Evolutionary conservation across 2,797 vertebrate genomes (phyloP).

Genomic region (Aplochiton taeniatus): DNA sequence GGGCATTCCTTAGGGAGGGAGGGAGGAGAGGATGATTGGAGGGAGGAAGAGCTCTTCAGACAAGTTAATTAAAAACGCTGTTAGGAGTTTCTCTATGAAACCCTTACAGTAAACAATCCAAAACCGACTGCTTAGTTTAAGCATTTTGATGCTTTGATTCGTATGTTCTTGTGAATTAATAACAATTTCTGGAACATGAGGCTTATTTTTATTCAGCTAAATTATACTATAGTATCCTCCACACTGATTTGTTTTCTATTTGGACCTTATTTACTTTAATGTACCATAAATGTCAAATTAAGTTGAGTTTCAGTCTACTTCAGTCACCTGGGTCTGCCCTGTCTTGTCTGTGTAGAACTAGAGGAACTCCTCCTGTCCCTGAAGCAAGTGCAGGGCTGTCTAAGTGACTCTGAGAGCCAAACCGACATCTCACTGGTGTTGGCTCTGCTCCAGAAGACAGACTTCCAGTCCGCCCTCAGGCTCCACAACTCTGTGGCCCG

Average conservation of each 20-base stretch:
- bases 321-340: conserved; percentile 18
- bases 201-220: too few relatives aligned
- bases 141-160: too few relatives aligned
- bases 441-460: conserved; percentile 90
- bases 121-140: too few relatives aligned
- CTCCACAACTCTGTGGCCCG: conserved; percentile 93
- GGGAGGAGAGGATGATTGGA: conserved; percentile 3
- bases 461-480: conserved; percentile 95
- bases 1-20: conserved; percentile 60
- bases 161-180: too few relatives aligned
- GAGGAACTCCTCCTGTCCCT: conserved; percentile 93
- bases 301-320: conserved; percentile 12
- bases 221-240: too few relatives aligned
- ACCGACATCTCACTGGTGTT: conserved; percentile 90
- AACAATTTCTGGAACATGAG: too few relatives aligned
- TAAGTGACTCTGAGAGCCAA: conserved; percentile 94
- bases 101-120: neutral
- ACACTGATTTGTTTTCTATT: too few relatives aligned
- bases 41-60: conserved; percentile 34
- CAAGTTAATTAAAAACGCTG: conserved; percentile 71
- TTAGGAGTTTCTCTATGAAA: conserved; percentile 36
- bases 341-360: conserved; percentile 76
- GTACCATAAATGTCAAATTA: too few relatives aligned
- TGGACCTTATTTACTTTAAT: too few relatives aligned
- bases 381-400: conserved; percentile 89